A percentile compares a stretch with the other conserved stretches of the same genome.
Conservation (phyloP, 1,140 invertebrate species). For the Bombus impatiens region DNA sequence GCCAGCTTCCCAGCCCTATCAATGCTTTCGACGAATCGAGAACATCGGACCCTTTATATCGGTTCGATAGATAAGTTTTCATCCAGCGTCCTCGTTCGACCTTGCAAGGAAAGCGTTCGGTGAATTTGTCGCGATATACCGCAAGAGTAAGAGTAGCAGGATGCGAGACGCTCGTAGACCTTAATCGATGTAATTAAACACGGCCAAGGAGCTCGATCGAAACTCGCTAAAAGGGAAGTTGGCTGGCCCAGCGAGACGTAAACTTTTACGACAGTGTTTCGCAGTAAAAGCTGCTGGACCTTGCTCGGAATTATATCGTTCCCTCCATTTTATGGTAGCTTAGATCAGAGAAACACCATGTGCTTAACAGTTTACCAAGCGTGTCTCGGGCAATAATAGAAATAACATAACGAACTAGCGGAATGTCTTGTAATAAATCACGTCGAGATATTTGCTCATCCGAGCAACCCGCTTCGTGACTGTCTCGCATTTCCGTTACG, state of each 20-base stretch:
- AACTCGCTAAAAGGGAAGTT: conserved; percentile 31
- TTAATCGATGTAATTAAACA: conserved; percentile 39
- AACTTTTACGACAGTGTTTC: conserved; percentile 47
- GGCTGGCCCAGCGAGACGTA: not conserved
- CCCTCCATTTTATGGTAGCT: conserved; percentile 2
- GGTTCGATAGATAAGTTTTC: conserved; percentile 22
- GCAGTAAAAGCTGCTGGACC: conserved; percentile 32
- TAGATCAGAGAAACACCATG: conserved; percentile 15
- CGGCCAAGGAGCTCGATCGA: conserved; percentile 18
- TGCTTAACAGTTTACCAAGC: conserved; percentile 2
- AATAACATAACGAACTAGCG: not conserved
- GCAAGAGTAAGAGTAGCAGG: not conserved
- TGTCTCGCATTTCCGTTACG: not conserved
- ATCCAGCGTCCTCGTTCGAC: not conserved
- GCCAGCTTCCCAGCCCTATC: conserved; percentile 27
- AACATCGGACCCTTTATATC: conserved; percentile 4
- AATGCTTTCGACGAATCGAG: not conserved
- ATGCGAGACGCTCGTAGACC: not conserved
- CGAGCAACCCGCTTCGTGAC: no score
- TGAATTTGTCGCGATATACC: not conserved
- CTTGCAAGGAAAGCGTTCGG: rapidly evolving
- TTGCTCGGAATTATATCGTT: conserved; percentile 27
- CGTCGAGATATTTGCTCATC: not conserved
- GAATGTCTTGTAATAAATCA: conserved; percentile 10
- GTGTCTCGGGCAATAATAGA: not conserved